Percentiles rank a stretch among this genome's conserved stretches.
phyloP scores from a whole-genome alignment of 2,797 vertebrate genomes.

The Acridotheres tristis region DNA sequence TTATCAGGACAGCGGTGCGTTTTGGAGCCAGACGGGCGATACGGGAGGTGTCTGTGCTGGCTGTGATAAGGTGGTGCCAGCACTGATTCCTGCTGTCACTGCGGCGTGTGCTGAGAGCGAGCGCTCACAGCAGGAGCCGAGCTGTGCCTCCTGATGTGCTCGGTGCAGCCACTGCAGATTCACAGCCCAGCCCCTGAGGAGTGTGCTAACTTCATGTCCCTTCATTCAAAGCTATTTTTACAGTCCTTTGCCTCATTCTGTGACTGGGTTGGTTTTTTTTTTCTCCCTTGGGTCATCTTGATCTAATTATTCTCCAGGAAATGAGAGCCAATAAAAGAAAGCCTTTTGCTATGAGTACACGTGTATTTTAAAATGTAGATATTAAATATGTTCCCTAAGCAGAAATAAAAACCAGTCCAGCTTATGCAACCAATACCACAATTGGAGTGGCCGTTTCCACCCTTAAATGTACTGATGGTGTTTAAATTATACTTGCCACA shows the following conservation, averaged over 20 bases:
- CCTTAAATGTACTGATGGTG: not conserved
- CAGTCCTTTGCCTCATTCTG: not conserved
- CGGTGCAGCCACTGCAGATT: not conserved
- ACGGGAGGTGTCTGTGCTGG: not conserved
- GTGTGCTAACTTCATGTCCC: not conserved
- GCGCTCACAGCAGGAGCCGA: not conserved
- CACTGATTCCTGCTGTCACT: not conserved
- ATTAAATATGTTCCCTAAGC: constrained; percentile 38
- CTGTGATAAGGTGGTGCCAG: not conserved
- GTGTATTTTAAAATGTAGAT: not conserved
- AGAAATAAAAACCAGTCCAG: not conserved
- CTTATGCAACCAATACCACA: not conserved
- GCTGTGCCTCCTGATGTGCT: not conserved
- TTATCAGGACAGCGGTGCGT: not conserved
- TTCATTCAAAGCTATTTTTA: not conserved
- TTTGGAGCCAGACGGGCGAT: not conserved
- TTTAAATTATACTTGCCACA: not conserved
- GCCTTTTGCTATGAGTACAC: constrained; percentile 4
- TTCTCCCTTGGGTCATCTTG: not conserved
- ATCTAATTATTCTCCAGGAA: constrained; percentile 52
- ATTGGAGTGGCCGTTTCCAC: not conserved
- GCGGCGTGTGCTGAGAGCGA: accelerated
- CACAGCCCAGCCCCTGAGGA: not conserved
- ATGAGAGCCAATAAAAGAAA: constrained; percentile 47
- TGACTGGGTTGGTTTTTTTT: not conserved